Percentiles rank a stretch among this genome's conserved stretches.
Evolutionary conservation across 2,797 vertebrate genomes (phyloP).

Genomic region (Accipiter superciliosus): DNA sequence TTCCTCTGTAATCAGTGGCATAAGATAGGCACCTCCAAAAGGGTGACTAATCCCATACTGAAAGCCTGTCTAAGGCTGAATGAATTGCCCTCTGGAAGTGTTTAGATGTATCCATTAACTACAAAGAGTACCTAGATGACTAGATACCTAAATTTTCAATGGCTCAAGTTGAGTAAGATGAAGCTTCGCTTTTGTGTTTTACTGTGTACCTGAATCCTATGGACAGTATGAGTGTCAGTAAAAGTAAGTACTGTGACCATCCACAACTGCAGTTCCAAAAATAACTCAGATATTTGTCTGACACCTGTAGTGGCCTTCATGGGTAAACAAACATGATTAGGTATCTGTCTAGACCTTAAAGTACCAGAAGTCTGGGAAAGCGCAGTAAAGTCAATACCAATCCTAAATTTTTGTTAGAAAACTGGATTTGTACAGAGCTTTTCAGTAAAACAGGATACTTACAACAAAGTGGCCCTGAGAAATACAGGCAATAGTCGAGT

Average conservation of each 20-base stretch:
- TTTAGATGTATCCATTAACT: slow-evolving; percentile 60
- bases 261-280: neutral
- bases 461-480: neutral
- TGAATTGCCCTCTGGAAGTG: slow-evolving; percentile 45
- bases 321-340: neutral
- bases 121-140: slow-evolving; percentile 41
- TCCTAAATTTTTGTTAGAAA: neutral
- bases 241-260: neutral
- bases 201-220: neutral
- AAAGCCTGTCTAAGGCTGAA: slow-evolving; percentile 25
- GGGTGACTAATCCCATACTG: slow-evolving; percentile 35
- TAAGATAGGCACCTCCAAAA: slow-evolving; percentile 52
- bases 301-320: neutral
- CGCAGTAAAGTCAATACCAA: neutral
- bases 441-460: neutral
- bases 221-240: neutral
- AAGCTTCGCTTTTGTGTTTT: neutral
- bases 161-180: neutral
- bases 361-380: neutral
- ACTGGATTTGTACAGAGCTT: neutral
- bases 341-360: neutral
- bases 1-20: slow-evolving; percentile 61
- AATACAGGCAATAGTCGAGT: neutral
- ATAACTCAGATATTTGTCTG: neutral
- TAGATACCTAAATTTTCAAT: slow-evolving; percentile 1